These are phyloP conservation scores for Sylvicola cinctus DNA, from an alignment of 2,888 invertebrate genomes.

Conservation along the genomic window DNA sequence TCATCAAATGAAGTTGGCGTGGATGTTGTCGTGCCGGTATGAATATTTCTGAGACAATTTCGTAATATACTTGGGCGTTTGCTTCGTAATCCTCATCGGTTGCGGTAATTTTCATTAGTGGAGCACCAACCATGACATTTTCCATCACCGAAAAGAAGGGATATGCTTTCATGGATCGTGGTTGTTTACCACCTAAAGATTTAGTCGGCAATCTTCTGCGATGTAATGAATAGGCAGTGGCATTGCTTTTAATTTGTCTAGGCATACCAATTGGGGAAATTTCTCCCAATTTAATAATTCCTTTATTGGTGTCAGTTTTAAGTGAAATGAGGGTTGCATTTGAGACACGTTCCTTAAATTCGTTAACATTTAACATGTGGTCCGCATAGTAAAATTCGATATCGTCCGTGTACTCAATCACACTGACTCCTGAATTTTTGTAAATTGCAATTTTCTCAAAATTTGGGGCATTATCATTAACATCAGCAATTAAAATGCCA, in stretches of 20 bases:
- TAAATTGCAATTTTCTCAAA: conserved; percentile 51
- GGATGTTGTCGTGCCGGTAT: conserved; percentile 24
- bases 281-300: conserved; percentile 3
- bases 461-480: conserved; percentile 60
- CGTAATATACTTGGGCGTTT: conserved; percentile 51
- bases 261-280: conserved; percentile 3
- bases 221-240: conserved; percentile 9
- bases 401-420: conserved; percentile 37
- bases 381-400: conserved; percentile 26
- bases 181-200: conserved; percentile 13
- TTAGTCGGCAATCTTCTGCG: conserved; percentile 25
- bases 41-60: conserved; percentile 43
- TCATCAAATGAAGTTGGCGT: conserved; percentile 24
- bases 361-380: too few species aligned
- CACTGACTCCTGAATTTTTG: conserved; percentile 41
- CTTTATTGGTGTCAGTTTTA: conserved; percentile 12
- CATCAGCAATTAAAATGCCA: conserved; percentile 48
- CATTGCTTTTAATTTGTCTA: background rate
- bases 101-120: conserved; percentile 46
- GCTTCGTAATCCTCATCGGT: conserved; percentile 48
- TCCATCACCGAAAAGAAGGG: conserved; percentile 52
- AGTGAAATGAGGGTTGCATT: background rate
- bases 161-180: conserved; percentile 16
- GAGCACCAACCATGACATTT: conserved; percentile 45
- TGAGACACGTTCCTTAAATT: conserved; percentile 8